A percentile compares a stretch with the other conserved stretches of the same genome.
phyloP scores from a whole-genome alignment of 1,140 invertebrate species.

The Limonius californicus region DNA sequence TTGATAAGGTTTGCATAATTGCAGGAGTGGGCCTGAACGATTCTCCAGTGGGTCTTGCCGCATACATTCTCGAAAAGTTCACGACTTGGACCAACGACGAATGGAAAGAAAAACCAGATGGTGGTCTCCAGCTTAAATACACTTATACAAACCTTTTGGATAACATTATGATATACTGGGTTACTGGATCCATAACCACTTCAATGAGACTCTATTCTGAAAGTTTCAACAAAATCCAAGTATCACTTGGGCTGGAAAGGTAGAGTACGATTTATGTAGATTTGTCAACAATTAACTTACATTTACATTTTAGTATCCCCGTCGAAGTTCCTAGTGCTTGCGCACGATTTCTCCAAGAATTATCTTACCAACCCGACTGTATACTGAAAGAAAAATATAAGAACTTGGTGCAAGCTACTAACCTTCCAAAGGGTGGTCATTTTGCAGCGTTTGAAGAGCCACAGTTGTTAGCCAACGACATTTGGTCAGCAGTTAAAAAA shows the following conservation, averaged over 20 bases:
- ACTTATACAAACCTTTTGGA: constrained; percentile 66
- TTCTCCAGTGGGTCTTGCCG: constrained; percentile 70
- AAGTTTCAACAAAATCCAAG: constrained; percentile 13
- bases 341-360: constrained; percentile 15
- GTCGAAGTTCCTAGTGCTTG: constrained; percentile 12
- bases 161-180: constrained; percentile 87
- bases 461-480: constrained; percentile 6
- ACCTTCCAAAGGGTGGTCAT: constrained; percentile 17
- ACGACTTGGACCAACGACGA: constrained; percentile 57
- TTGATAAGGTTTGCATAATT: not conserved
- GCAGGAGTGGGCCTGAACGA: constrained; percentile 61
- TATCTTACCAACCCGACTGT: constrained; percentile 6
- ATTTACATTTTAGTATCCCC: constrained; percentile 8
- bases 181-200: constrained; percentile 69
- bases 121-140: constrained; percentile 58
- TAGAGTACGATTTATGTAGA: too few relatives aligned
- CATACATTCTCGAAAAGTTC: constrained; percentile 83
- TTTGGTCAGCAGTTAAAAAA: constrained; percentile 15
- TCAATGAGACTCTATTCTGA: constrained; percentile 72
- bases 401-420: constrained; percentile 8
- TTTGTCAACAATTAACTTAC: too few relatives aligned
- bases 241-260: not conserved
- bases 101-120: constrained; percentile 50
- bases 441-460: constrained; percentile 21
- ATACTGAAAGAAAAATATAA: constrained; percentile 10